Conservation (phyloP, 2,113 vertebrate genomes). For the Arenaria interpres region DNA sequence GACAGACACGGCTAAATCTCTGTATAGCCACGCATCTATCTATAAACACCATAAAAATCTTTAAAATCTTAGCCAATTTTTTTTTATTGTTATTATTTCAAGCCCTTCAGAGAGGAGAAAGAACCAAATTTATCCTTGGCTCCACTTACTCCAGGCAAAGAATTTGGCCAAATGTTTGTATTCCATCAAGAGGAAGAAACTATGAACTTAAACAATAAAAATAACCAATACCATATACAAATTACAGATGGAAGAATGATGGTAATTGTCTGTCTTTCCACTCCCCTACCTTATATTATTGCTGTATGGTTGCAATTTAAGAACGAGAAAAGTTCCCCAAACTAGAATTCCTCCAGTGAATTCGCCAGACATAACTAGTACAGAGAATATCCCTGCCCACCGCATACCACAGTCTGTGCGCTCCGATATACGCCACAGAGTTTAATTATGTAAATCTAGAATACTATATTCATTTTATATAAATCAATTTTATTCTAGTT, state of each 20-base stretch:
- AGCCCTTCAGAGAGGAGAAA: conserved; percentile 37
- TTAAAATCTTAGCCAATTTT: conserved; percentile 3
- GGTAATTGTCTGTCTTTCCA: conserved; percentile 41
- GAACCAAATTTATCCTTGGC: conserved; percentile 39
- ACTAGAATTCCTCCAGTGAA: conserved; percentile 7
- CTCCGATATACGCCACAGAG: background rate
- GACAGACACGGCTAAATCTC: background rate
- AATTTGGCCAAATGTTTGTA: conserved; percentile 38
- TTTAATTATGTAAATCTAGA: conserved; percentile 12
- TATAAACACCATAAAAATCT: conserved; percentile 37
- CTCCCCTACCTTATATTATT: background rate
- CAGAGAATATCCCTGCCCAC: background rate
- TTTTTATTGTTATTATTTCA: conserved; percentile 54
- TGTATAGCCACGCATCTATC: background rate
- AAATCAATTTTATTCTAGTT: conserved; percentile 10
- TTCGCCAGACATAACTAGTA: background rate
- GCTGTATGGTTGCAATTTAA: conserved; percentile 55
- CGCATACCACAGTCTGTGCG: background rate
- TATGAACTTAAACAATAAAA: conserved; percentile 50
- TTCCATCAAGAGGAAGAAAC: conserved; percentile 51
- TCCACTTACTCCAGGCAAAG: conserved; percentile 19
- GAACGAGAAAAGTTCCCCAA: conserved; percentile 19
- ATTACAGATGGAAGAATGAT: conserved; percentile 35
- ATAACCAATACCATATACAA: conserved; percentile 53
- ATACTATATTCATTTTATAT: background rate